A percentile compares a stretch with the other conserved stretches of the same genome.
Conservation (phyloP, 2,797 vertebrate species). For the Crenichthys baileyi region DNA sequence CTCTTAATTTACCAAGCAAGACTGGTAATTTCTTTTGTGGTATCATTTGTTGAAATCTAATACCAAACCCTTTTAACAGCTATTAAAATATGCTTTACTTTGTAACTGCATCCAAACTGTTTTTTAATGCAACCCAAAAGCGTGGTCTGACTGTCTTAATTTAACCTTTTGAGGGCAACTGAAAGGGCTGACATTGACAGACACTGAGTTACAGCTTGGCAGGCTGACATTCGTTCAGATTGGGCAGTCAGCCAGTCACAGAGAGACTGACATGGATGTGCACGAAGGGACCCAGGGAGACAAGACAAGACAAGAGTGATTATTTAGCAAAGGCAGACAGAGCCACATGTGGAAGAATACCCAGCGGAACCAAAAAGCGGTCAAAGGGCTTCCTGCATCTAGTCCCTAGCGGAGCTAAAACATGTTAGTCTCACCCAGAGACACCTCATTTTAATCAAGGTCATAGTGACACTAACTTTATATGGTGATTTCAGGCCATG, state of each 20-base stretch:
- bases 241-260: constrained; percentile 3
- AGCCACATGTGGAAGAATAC: constrained; percentile 75
- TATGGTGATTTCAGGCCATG: background rate
- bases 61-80: background rate
- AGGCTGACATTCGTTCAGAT: constrained; percentile 10
- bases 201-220: background rate
- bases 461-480: background rate
- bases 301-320: constrained; percentile 38
- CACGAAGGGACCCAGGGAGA: constrained; percentile 20
- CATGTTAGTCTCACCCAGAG: constrained; percentile 54
- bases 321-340: constrained; percentile 42
- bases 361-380: constrained; percentile 66
- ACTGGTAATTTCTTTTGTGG: too few species aligned
- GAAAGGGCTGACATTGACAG: constrained; percentile 3
- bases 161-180: background rate
- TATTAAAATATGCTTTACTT: constrained; percentile 2
- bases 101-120: background rate
- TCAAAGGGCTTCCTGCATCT: constrained; percentile 77
- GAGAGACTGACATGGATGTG: constrained; percentile 26
- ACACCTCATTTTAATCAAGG: background rate
- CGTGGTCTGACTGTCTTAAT: constrained; percentile 1
- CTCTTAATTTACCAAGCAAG: background rate
- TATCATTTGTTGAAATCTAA: background rate
- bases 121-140: background rate
- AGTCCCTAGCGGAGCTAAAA: constrained; percentile 65